Evolutionary conservation across 2,797 vertebrate genomes (phyloP), one percentile per base, ranked within the genome.

Genomic region (Clarias laeviceps): DNA sequence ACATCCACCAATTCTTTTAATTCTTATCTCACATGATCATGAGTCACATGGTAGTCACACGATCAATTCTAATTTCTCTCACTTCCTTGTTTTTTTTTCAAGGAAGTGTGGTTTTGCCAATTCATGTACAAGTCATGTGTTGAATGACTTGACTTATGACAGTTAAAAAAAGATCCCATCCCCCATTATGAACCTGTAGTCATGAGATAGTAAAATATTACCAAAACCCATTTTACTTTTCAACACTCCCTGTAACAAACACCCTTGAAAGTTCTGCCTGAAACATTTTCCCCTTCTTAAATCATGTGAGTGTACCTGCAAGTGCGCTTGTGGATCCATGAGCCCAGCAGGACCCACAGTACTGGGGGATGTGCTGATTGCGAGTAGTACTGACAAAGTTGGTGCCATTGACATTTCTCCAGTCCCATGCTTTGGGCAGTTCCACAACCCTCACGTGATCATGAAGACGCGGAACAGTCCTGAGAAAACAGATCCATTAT

Each of bases 321-420:
- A 99, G 87, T 1, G 98, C 97, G 0, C 97, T 99, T 90, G 98
- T 99, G 94, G 96, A 98, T 84, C 97, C 97, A 0, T 98, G 97
- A 0, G 98, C 98, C 98, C 98, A 99, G 92, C 98, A 99, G 77
- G 97, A 99, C 4, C 98, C 98, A 11, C 98, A 99, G 94, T 99
- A 99, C 93, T 97, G 98, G 0, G 98, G 98, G 82, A 99, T 99
- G 94, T 99, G 98, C 93, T 99, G 98, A 94, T 99, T 99, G 59
- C 98, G 95, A 1, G 97, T 99, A 3, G 96, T 93, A 89, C 98
- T 99, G 87, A 90, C 97, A 0, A 93, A 99, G 90, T 99, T 99
- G 87, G 92, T 88, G 0, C 98, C 97, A 0, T 96, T 82, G 54
- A 98, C 87, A 37, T 95, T 97, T 86, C 98, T 94, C 98, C 98